Evolutionary conservation across 2,888 invertebrate species (phyloP), one percentile per base, ranked within the genome.

Genomic region (Loripinus fragilis): DNA sequence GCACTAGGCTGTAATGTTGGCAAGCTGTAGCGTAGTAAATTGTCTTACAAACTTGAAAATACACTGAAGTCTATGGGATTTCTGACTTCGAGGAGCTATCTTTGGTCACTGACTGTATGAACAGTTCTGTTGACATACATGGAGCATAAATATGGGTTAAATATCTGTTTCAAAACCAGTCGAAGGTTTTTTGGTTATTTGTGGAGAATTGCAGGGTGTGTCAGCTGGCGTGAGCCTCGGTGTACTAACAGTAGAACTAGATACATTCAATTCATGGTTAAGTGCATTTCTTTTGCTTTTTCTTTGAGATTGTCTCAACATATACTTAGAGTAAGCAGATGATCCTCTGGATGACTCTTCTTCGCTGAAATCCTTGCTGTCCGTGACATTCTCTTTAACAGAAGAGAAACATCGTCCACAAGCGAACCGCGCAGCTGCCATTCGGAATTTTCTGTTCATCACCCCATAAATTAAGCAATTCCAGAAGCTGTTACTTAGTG

Each of bases 391-490:
- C 15, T 75, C 75, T 15, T 70, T 23, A n/a, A 81, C 15, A 17
- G 79, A 78, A 42, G 72, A 68, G 15, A 80, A 25, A 76, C 81
- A 77, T 25, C 69, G 64, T 10, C 85, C 79, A 45, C 81, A 84
- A 8, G 79, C 68, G 15, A 85, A 71, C 28, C 71, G 72, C 23
- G 70, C 25, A 0, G 84, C 85, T 0, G 86, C 86, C 33, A 60
- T 66, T 1, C 86, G 80, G 68, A 85, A 85, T 38, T 84, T 84
- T 41, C 79, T 48, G 73, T 84, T 86, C 74, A 85, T 84, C 5
- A 77, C 68, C 20, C 84, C 78, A 45, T 84, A 84, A 10, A 84
- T 84, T 1, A 84, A 71, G 55, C 80, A 78, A 67, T 84, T 84
- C 81, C 78, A 79, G 68, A 84, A 84, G 50, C 84, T 84, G 79